Evolutionary conservation across 2,797 vertebrate species (phyloP).

Genomic region (Ambastaia sidthimunki): DNA sequence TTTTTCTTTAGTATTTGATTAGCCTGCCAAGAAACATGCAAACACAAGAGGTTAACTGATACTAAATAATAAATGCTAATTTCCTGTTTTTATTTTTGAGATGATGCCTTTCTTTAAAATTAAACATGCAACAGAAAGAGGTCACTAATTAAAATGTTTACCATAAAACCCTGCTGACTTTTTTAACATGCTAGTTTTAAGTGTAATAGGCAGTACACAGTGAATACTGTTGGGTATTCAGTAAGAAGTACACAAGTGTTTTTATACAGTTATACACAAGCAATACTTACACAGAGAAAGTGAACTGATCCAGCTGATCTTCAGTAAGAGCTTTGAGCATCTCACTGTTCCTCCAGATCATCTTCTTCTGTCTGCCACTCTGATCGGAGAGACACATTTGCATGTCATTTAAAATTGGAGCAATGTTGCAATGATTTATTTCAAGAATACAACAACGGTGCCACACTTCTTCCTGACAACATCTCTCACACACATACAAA

Average conservation of each 20-base stretch:
- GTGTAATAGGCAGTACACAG: slow-evolving; percentile 3
- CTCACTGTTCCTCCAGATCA: slow-evolving; percentile 67
- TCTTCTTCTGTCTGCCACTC: slow-evolving; percentile 78
- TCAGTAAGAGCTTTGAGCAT: slow-evolving; percentile 66
- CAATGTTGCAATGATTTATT: slow-evolving; percentile 74
- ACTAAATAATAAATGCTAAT: background rate
- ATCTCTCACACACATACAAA: slow-evolving; percentile 33
- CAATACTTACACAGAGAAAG: slow-evolving; percentile 78
- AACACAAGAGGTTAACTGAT: background rate
- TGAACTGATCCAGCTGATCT: slow-evolving; percentile 80
- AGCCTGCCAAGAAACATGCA: background rate
- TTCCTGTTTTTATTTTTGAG: no score
- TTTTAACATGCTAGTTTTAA: slow-evolving; percentile 16
- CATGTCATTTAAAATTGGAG: slow-evolving; percentile 81
- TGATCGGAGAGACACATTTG: slow-evolving; percentile 69
- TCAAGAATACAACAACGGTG: slow-evolving; percentile 73
- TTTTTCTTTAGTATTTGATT: background rate
- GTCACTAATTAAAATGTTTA: no score
- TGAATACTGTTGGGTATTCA: background rate
- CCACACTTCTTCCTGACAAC: slow-evolving; percentile 55
- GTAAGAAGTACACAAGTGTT: background rate
- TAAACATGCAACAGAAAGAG: no score
- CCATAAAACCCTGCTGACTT: background rate
- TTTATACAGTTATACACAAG: slow-evolving; percentile 32
- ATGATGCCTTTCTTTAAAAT: no score